These are phyloP conservation scores for Nycticebus coucang DNA, from an alignment of 2,113 vertebrate genomes.

Conservation along the genomic window DNA sequence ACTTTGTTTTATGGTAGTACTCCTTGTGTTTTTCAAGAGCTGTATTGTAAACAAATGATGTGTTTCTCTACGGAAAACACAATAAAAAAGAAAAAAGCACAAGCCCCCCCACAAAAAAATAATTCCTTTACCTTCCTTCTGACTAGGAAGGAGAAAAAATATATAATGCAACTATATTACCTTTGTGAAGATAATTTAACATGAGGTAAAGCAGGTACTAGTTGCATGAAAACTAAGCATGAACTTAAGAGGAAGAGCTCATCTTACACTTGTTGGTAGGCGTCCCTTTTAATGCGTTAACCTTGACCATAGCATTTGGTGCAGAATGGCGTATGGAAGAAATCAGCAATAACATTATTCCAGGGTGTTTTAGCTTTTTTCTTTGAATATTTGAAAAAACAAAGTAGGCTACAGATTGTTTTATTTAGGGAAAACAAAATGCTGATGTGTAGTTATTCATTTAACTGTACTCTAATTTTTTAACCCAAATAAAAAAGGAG, in stretches of 20 bases:
- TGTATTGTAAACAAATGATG: slow-evolving; percentile 94
- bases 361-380: not conserved
- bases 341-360: not conserved
- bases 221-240: not conserved
- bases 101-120: slow-evolving; percentile 74
- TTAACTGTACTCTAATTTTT: not conserved
- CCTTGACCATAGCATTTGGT: not conserved
- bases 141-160: not conserved
- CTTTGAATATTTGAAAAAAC: not conserved
- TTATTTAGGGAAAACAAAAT: slow-evolving; percentile 19
- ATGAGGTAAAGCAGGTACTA: not conserved
- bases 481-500: not conserved
- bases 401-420: not conserved
- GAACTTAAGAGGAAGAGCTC: not conserved
- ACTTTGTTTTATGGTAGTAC: slow-evolving; percentile 94
- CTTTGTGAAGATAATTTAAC: not conserved
- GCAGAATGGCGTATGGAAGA: not conserved
- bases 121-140: not conserved
- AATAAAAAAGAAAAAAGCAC: slow-evolving; percentile 89
- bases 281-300: not conserved
- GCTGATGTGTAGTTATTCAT: not conserved
- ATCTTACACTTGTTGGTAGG: not conserved
- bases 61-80: slow-evolving; percentile 94
- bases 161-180: not conserved
- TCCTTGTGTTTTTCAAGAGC: slow-evolving; percentile 94